Evolutionary conservation across 2,113 vertebrate genomes (phyloP).

Genomic region (Pterocles burchelli): DNA sequence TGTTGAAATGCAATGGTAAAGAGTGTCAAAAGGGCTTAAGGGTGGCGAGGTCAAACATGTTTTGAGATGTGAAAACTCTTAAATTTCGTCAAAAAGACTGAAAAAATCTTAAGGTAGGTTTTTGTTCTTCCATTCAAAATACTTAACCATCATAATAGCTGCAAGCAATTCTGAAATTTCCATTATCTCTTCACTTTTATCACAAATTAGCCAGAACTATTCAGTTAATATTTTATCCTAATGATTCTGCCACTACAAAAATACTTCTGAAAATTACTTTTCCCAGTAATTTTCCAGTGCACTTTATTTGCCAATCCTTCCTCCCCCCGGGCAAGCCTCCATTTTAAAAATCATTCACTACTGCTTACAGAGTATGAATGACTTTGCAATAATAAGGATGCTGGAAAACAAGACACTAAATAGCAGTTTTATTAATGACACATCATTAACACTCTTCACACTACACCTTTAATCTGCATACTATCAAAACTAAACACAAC

Average conservation of each 20-base stretch:
- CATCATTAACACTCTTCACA: neutral
- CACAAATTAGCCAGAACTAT: neutral
- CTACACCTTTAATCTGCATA: neutral
- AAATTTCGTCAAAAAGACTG: conserved; percentile 6
- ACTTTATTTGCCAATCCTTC: neutral
- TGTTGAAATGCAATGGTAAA: conserved; percentile 68
- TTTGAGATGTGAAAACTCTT: conserved; percentile 63
- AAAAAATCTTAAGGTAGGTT: neutral
- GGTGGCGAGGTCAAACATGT: conserved; percentile 62
- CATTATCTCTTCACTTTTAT: neutral
- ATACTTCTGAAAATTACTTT: neutral
- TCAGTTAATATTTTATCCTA: neutral
- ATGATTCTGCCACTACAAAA: neutral
- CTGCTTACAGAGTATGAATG: neutral
- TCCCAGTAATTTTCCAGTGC: neutral
- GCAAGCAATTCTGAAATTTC: neutral
- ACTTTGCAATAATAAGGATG: neutral
- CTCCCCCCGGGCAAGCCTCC: neutral
- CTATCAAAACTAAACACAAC: neutral
- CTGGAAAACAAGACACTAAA: neutral
- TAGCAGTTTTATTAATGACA: neutral
- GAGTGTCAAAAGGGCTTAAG: conserved; percentile 67
- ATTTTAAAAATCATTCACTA: neutral
- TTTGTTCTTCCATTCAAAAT: conserved; percentile 37
- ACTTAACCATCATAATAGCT: neutral